Conservation (phyloP, 2,888 invertebrate genomes). For the Auanema freiburgensis region DNA sequence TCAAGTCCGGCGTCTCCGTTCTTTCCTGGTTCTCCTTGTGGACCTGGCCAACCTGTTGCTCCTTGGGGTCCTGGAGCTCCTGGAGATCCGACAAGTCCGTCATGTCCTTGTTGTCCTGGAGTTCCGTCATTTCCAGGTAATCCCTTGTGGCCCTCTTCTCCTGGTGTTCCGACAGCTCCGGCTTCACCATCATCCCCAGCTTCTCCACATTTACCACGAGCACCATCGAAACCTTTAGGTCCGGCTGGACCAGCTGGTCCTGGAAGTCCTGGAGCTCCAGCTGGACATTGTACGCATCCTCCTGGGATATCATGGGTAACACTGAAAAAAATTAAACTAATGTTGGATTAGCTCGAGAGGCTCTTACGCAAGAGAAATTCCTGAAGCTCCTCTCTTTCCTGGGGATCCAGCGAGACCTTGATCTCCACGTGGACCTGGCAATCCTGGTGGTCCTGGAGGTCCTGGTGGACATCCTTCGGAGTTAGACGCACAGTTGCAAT, state of each 20-base stretch:
- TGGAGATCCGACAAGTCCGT: slow-evolving; percentile 36
- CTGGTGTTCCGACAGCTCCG: slow-evolving; percentile 29
- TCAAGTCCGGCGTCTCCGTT: slow-evolving; percentile 37
- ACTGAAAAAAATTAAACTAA: neutral
- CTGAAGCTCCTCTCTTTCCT: slow-evolving; percentile 43
- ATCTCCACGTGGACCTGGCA: slow-evolving; percentile 44
- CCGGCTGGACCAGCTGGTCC: slow-evolving; percentile 40
- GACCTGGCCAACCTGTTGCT: slow-evolving; percentile 43
- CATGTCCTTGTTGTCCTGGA: slow-evolving; percentile 21
- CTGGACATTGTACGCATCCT: slow-evolving; percentile 43
- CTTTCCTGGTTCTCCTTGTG: slow-evolving; percentile 43
- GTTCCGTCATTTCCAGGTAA: slow-evolving; percentile 28
- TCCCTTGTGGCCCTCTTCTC: slow-evolving; percentile 40
- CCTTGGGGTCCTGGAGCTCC: slow-evolving; percentile 39
- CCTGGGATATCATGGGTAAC: slow-evolving; percentile 42
- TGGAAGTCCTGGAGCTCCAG: slow-evolving; percentile 39
- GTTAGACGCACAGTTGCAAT: slow-evolving; percentile 40
- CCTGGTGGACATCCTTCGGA: slow-evolving; percentile 49
- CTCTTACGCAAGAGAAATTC: slow-evolving; percentile 31
- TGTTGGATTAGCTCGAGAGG: neutral
- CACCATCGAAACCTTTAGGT: slow-evolving; percentile 41
- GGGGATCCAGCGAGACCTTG: slow-evolving; percentile 40
- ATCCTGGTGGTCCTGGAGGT: slow-evolving; percentile 36
- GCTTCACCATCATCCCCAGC: slow-evolving; percentile 26
- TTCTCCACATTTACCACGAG: slow-evolving; percentile 33